phyloP scores from a whole-genome alignment of 2,888 invertebrate species.

The Limenitis camilla region DNA sequence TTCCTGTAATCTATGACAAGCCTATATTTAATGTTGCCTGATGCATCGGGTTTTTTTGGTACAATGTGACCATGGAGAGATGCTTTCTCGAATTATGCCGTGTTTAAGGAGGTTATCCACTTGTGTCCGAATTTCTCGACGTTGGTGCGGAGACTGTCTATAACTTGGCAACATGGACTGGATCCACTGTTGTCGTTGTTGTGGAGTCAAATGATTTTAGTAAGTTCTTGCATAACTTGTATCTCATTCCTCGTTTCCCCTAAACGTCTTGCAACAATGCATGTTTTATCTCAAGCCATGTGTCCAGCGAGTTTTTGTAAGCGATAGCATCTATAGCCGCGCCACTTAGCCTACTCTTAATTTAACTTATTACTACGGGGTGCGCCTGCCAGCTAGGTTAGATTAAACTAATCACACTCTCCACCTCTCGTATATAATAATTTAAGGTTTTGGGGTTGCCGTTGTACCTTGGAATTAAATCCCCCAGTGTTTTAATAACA shows the following conservation, averaged over 20 bases:
- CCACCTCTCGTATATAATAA: neutral
- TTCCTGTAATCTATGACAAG: too few relatives aligned
- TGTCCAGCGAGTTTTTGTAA: constrained; percentile 2
- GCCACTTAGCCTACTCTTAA: constrained; percentile 15
- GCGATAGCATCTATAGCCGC: constrained; percentile 12
- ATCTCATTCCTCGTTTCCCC: neutral
- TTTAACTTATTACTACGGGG: neutral
- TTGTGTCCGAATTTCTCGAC: too few relatives aligned
- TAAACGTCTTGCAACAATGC: neutral
- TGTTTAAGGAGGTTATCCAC: too few relatives aligned
- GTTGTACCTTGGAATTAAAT: too few relatives aligned
- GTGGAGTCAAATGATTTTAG: too few relatives aligned
- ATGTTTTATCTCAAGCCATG: constrained; percentile 3
- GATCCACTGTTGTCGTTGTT: too few relatives aligned
- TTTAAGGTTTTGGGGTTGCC: neutral
- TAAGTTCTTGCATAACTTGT: neutral
- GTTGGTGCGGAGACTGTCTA: too few relatives aligned
- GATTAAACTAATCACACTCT: neutral
- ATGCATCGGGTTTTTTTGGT: too few relatives aligned
- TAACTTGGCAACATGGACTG: too few relatives aligned
- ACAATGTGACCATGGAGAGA: too few relatives aligned
- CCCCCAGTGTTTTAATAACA: neutral
- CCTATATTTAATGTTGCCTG: too few relatives aligned
- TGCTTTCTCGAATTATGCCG: too few relatives aligned
- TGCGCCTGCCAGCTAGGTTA: neutral